Evolutionary conservation across 2,888 invertebrate species (phyloP).

Genomic region (Hecatera dysodea): DNA sequence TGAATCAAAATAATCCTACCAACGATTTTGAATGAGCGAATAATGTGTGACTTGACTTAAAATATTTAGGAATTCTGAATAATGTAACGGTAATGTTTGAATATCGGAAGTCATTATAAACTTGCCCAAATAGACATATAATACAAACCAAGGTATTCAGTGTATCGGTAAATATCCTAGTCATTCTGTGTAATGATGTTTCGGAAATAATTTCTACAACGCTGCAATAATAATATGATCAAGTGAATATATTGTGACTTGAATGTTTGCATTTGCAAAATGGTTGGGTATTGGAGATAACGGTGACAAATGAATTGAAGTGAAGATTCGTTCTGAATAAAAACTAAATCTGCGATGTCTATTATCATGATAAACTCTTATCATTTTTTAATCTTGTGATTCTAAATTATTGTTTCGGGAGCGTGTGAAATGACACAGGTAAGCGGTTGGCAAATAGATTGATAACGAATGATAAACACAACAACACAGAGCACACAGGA

Average conservation of each 20-base stretch:
- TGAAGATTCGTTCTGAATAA: constrained; percentile 4
- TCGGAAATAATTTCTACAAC: neutral
- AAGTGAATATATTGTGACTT: neutral
- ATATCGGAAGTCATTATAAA: constrained; percentile 53
- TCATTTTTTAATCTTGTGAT: constrained; percentile 41
- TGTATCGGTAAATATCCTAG: constrained; percentile 1
- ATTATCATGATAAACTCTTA: constrained; percentile 19
- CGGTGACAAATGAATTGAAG: neutral
- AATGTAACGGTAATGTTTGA: constrained; percentile 48
- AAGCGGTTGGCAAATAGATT: constrained; percentile 41
- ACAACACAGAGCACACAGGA: constrained; percentile 23
- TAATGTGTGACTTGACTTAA: constrained; percentile 41
- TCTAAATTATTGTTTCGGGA: constrained; percentile 45
- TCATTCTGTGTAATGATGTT: constrained; percentile 44
- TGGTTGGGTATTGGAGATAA: neutral
- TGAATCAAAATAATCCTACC: constrained; percentile 40
- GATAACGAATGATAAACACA: constrained; percentile 56
- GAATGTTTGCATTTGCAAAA: too few species aligned
- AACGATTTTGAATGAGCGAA: constrained; percentile 33
- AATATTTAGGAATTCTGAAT: constrained; percentile 36
- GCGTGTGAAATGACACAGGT: constrained; percentile 52
- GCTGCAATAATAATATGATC: neutral
- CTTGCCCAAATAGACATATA: constrained; percentile 33
- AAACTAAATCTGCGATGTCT: neutral
- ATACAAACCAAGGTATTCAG: neutral